phyloP scores from a whole-genome alignment of 2,797 vertebrate genomes.

The Remorina albescens region DNA sequence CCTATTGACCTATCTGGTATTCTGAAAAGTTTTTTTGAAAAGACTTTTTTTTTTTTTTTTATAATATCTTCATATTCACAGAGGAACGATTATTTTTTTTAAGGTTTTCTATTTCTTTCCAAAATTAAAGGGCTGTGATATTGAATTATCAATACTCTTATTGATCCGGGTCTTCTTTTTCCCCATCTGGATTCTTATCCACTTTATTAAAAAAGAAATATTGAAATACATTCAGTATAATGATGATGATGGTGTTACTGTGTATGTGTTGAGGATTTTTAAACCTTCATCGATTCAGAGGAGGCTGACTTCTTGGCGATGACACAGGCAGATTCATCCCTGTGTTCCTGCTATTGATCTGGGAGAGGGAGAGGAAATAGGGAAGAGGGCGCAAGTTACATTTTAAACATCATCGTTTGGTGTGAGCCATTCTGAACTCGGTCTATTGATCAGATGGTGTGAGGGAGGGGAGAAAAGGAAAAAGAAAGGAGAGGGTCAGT shows the following conservation, averaged over 20 bases:
- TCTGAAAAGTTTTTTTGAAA: constrained; percentile 40
- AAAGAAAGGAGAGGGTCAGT: constrained; percentile 30
- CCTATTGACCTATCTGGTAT: constrained; percentile 38
- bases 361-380: constrained; percentile 22
- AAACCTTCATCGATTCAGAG: constrained; percentile 45
- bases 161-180: background rate
- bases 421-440: constrained; percentile 47
- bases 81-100: constrained; percentile 6
- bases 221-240: constrained; percentile 1
- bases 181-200: background rate
- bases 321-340: constrained; percentile 13
- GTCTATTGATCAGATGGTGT: constrained; percentile 44
- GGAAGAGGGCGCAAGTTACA: constrained; percentile 28
- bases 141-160: constrained; percentile 5
- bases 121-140: constrained; percentile 14
- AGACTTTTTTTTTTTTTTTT: too few relatives aligned
- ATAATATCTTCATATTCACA: background rate
- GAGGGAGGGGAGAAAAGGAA: constrained; percentile 15
- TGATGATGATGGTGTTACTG: constrained; percentile 5
- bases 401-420: constrained; percentile 48
- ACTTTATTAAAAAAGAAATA: constrained; percentile 2
- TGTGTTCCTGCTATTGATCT: constrained; percentile 34
- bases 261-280: constrained; percentile 34
- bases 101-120: constrained; percentile 5
- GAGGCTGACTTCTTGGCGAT: constrained; percentile 25